phyloP scores from a whole-genome alignment of 2,113 vertebrate species.

The Acanthisitta chloris region DNA sequence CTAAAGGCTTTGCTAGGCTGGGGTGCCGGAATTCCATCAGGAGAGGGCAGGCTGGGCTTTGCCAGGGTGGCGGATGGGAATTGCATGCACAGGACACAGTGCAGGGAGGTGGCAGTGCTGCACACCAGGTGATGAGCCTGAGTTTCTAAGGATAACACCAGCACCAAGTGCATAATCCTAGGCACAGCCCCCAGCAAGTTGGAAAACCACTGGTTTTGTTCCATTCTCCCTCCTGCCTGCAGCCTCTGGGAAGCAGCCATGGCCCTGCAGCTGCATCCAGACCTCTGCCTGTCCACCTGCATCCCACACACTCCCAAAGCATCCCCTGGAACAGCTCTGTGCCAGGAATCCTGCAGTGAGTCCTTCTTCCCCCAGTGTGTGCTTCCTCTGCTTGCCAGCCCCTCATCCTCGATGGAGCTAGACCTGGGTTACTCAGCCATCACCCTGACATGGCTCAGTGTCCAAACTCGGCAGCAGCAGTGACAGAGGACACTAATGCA shows the following conservation, averaged over 20 bases:
- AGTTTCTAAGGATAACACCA: neutral
- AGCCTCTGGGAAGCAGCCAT: neutral
- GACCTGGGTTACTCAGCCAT: neutral
- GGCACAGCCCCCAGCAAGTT: neutral
- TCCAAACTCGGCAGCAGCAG: neutral
- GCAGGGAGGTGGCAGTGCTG: neutral
- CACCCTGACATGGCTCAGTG: fast-evolving
- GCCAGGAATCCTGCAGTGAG: neutral
- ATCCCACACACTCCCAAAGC: fast-evolving
- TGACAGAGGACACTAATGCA: neutral
- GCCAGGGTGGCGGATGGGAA: neutral
- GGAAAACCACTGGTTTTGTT: neutral
- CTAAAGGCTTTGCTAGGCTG: neutral
- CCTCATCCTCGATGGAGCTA: neutral
- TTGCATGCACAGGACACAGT: neutral
- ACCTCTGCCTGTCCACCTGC: neutral
- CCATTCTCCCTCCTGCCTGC: neutral
- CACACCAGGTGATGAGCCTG: neutral
- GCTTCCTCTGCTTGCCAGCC: neutral
- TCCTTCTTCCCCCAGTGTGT: neutral
- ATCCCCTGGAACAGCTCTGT: neutral
- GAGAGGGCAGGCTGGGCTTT: neutral
- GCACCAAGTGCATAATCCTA: too few relatives aligned
- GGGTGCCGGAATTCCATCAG: neutral
- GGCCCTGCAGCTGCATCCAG: neutral